These are phyloP conservation scores for Anthopleura sola DNA, from an alignment of 64 coral and sea anemone species.

Conservation along the genomic window DNA sequence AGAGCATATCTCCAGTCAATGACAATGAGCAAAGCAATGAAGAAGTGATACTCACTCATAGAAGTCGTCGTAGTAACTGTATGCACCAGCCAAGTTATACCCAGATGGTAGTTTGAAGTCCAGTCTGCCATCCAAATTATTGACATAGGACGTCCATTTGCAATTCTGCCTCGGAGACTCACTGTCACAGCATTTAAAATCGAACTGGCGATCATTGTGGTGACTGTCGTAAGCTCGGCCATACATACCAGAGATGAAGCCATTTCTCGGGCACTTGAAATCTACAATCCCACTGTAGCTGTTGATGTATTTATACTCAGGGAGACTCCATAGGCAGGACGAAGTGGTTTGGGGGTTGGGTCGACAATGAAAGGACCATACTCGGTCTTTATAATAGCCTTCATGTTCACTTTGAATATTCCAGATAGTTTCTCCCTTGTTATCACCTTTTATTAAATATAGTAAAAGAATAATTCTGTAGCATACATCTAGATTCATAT, in stretches of 20 bases:
- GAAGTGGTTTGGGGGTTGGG: neutral
- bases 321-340: neutral
- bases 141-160: neutral
- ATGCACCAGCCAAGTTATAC: neutral
- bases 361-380: neutral
- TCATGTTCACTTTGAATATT: neutral
- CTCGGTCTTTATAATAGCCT: neutral
- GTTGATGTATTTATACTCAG: neutral
- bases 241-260: neutral
- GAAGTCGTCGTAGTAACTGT: constrained; percentile 4
- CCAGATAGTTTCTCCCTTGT: neutral
- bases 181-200: neutral
- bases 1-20: neutral
- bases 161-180: neutral
- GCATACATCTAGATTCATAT: no score
- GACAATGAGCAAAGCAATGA: neutral
- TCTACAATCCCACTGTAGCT: neutral
- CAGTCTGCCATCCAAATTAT: neutral
- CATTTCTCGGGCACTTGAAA: neutral
- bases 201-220: neutral
- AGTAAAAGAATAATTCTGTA: no score
- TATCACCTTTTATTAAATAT: no score
- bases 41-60: constrained; percentile 22
- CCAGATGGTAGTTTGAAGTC: neutral
- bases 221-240: neutral